Conservation (phyloP, 2,113 vertebrate genomes). For the Motacilla tschutschensis region DNA sequence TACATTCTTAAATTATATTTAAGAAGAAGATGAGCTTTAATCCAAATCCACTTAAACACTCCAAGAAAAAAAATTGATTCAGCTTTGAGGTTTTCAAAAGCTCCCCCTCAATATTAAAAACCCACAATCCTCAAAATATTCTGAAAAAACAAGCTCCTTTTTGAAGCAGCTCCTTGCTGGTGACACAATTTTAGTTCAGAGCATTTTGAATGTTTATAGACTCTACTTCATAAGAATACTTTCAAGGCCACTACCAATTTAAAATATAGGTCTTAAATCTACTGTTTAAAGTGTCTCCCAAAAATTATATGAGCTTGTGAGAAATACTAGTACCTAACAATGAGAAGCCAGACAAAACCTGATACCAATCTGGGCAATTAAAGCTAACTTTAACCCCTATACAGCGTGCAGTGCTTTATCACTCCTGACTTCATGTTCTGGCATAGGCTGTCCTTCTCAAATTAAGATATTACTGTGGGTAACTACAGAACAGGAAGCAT, state of each 20-base stretch:
- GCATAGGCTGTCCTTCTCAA: not conserved
- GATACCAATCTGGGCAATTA: not conserved
- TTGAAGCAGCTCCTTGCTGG: not conserved
- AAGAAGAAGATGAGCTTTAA: not conserved
- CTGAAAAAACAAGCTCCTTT: not conserved
- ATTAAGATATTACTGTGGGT: not conserved
- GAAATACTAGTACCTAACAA: not conserved
- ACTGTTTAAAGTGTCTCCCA: not conserved
- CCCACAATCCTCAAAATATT: not conserved
- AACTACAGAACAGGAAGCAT: not conserved
- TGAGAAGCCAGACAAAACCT: not conserved
- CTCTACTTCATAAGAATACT: not conserved
- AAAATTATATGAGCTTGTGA: not conserved
- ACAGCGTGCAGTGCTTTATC: not conserved
- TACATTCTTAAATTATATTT: not conserved
- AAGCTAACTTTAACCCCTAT: not conserved
- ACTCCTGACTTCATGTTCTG: not conserved
- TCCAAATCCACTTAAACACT: not conserved
- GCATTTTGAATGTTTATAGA: not conserved
- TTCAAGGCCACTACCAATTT: not conserved
- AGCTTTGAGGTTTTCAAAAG: not conserved
- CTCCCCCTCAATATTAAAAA: not conserved
- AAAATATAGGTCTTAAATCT: not conserved
- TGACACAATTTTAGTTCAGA: not conserved
- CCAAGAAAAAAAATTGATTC: not conserved